These are phyloP conservation scores for Coptodon bakossiorum DNA, from an alignment of 2,113 vertebrate species.

Conservation along the genomic window DNA sequence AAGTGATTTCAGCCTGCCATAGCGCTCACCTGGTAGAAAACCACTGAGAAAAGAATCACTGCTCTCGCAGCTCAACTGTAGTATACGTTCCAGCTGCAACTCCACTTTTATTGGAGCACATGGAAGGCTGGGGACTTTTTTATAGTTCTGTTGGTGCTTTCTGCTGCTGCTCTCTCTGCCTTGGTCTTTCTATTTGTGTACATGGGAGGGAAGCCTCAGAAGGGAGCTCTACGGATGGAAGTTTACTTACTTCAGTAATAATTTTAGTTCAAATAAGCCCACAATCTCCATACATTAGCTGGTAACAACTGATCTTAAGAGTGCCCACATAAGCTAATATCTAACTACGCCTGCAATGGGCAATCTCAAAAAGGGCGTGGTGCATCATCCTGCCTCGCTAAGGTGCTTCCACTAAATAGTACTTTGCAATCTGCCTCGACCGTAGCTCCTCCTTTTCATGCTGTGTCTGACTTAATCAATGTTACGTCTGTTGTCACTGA, in stretches of 20 bases:
- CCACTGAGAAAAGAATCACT: background rate
- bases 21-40: background rate
- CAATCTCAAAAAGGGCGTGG: background rate
- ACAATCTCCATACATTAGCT: background rate
- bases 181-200: background rate
- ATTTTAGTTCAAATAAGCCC: background rate
- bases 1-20: background rate
- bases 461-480: background rate
- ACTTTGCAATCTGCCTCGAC: background rate
- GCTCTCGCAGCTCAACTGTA: background rate
- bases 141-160: background rate
- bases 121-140: background rate
- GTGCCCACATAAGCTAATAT: background rate
- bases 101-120: background rate
- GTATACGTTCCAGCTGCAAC: background rate
- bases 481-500: background rate
- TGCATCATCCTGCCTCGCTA: background rate
- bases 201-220: background rate
- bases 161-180: background rate
- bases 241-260: background rate
- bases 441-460: background rate
- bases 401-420: background rate
- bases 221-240: fast-evolving
- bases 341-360: background rate
- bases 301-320: background rate